Evolutionary conservation across 2,113 vertebrate genomes (phyloP), one percentile per base, ranked within the genome.

Genomic region (Hemichromis elongatus): DNA sequence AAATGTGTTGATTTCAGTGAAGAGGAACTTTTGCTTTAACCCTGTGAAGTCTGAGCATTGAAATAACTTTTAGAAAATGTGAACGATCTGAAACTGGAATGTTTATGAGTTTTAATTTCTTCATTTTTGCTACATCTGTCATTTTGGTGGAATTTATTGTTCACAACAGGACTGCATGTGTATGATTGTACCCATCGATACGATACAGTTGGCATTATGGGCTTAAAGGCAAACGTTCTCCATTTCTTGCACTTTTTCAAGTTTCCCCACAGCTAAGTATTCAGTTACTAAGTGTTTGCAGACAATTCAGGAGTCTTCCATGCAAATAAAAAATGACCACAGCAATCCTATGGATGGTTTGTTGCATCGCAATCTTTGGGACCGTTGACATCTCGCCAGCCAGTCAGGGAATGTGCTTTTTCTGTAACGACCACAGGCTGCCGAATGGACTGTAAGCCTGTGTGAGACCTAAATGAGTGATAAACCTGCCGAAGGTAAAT

Each of bases 271-370:
- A 16, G 14, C 14, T 47, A 47, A 47, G 53, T 7, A 55, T 55
- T 55, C 21, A 24, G 53, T 55, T 55, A 55, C 21, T 45, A 13
- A 45, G 42, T 55, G 53, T 55, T 24, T 55, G 0, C 2, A 55
- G 11, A 55, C 1, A 55, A 24, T 54, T 54, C 6, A 7, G 52
- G 52, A 21, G 53, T 54, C 53, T 54, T 54, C 0, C 53, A 55
- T 55, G 33, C 53, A 55, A 55, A 13, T 55, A 55, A 55, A 11
- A 24, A 21, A 54, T 5, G 9, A 7, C 53, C 53, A 55, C 53
- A 55, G 53, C 53, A 55, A 55, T 4, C 11, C 11, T 13, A 55
- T 24, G 53, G 53, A 24, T 21, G 0, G 0, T 55, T 24, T 55
- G 53, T 21, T 24, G 6, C 53, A 7, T 55, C 11, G 6, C 11